Conservation (phyloP, 2,113 vertebrate genomes). For the Euleptes europaea region DNA sequence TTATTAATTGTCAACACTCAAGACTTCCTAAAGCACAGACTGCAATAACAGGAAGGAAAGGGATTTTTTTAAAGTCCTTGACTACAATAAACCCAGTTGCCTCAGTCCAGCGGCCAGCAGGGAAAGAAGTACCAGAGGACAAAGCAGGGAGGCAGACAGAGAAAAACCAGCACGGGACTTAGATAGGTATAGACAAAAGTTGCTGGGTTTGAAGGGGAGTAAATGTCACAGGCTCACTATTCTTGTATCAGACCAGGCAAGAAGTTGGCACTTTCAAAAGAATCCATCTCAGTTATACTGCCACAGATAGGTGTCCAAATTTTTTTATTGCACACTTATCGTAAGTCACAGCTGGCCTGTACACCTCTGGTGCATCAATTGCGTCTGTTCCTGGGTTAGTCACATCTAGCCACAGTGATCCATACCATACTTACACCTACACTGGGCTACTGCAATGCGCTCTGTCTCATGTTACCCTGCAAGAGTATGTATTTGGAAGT, state of each 20-base stretch:
- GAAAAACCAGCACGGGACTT: background rate
- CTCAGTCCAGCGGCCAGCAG: background rate
- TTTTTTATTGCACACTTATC: background rate
- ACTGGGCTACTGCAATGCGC: too few relatives aligned
- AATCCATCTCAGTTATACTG: background rate
- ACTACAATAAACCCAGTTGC: too few relatives aligned
- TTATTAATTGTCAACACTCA: too few relatives aligned
- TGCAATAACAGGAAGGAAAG: too few relatives aligned
- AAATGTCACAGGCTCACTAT: too few relatives aligned
- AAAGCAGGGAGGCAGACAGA: background rate
- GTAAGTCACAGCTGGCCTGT: background rate
- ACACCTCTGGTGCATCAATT: background rate
- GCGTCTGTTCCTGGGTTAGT: too few relatives aligned
- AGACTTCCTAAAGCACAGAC: too few relatives aligned
- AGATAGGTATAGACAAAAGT: background rate
- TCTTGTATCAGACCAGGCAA: background rate
- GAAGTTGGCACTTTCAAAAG: background rate
- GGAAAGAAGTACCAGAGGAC: background rate
- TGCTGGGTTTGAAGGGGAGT: too few relatives aligned
- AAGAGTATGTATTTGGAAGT: too few relatives aligned
- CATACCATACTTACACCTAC: too few relatives aligned
- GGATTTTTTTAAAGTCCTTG: background rate
- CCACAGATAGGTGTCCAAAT: background rate
- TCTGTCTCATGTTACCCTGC: too few relatives aligned
- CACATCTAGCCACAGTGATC: too few relatives aligned